Conservation (phyloP, 2,113 vertebrate genomes). For the Centropus bengalensis region DNA sequence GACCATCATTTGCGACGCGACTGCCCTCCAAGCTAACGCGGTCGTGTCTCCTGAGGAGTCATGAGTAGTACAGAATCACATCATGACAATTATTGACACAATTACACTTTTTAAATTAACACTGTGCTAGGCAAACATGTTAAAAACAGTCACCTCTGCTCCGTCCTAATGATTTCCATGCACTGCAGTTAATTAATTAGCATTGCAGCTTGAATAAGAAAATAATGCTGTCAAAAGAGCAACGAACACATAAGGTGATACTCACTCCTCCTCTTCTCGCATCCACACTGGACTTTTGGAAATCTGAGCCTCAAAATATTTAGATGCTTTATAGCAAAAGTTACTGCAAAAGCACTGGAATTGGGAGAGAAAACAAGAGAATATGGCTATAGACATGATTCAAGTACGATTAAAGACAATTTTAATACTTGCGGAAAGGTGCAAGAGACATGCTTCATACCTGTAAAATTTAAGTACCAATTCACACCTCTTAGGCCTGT, state of each 20-base stretch:
- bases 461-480: not conserved
- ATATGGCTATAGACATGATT: not conserved
- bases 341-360: constrained; percentile 93
- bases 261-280: constrained; percentile 88
- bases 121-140: not conserved
- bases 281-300: constrained; percentile 90
- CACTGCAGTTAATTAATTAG: not conserved
- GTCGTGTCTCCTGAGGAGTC: not conserved
- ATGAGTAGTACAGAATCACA: not conserved
- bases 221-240: not conserved
- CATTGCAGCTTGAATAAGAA: not conserved
- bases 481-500: not conserved
- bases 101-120: not conserved
- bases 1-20: not conserved
- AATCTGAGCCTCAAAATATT: constrained; percentile 91
- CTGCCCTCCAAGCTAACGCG: not conserved
- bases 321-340: constrained; percentile 95
- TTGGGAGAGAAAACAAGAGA: not conserved
- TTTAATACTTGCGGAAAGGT: not conserved
- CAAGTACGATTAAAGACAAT: not conserved
- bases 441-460: not conserved
- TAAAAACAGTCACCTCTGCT: not conserved
- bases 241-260: not conserved
- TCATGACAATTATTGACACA: not conserved
- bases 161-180: not conserved